phyloP scores from a whole-genome alignment of 2,888 invertebrate genomes.

The Morinoia aosen region DNA sequence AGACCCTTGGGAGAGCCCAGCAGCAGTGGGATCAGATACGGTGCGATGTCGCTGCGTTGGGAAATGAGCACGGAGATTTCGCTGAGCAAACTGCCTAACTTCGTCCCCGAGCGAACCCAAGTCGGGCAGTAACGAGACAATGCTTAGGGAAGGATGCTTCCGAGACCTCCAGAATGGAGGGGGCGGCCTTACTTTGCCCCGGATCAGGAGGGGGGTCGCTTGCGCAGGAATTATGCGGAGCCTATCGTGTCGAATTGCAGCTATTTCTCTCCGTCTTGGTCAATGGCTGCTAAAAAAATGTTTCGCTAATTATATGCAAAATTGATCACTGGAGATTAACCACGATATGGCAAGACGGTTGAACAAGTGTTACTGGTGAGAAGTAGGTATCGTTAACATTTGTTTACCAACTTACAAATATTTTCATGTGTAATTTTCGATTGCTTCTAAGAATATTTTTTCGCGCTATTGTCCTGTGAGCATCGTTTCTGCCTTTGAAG shows the following conservation, averaged over 20 bases:
- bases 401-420: not conserved
- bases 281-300: not conserved
- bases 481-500: no score
- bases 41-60: conserved; percentile 16
- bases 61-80: conserved; percentile 45
- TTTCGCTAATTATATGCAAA: not conserved
- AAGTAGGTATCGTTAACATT: not conserved
- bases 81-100: conserved; percentile 36
- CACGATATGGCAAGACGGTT: not conserved
- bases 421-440: not conserved
- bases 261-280: not conserved
- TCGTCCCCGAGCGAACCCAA: conserved; percentile 35
- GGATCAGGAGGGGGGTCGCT: not conserved
- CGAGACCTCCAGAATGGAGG: not conserved
- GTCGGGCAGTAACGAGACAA: conserved; percentile 37
- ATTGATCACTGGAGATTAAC: not conserved
- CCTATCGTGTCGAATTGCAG: not conserved
- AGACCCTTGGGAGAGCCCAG: not conserved
- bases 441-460: not conserved
- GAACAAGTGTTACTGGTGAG: not conserved
- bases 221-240: not conserved
- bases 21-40: conserved; percentile 37
- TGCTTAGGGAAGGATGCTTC: not conserved
- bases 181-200: not conserved
- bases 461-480: no score